A percentile compares a stretch with the other conserved stretches of the same genome.
Evolutionary conservation across 2,113 vertebrate genomes (phyloP).

Genomic region (Pyxicephalus adspersus): DNA sequence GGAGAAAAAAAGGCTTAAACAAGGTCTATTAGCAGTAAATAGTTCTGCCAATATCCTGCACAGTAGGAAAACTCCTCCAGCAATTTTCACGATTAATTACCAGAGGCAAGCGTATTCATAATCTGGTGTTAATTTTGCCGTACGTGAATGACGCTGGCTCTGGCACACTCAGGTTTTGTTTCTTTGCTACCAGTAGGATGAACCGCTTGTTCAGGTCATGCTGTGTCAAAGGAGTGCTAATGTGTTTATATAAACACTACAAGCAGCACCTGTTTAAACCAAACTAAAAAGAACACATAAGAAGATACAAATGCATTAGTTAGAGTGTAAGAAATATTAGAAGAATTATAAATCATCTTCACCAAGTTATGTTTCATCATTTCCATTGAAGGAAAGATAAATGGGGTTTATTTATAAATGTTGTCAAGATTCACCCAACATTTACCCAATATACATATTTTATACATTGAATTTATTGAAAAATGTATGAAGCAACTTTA

Average conservation of each 20-base stretch:
- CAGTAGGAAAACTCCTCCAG: slow-evolving; percentile 70
- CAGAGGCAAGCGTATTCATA: slow-evolving; percentile 74
- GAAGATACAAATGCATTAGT: slow-evolving; percentile 56
- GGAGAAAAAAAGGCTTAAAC: slow-evolving; percentile 72
- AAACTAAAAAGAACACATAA: slow-evolving; percentile 48
- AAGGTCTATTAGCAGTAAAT: slow-evolving; percentile 77
- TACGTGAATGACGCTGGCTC: slow-evolving; percentile 67
- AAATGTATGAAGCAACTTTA: too few relatives aligned
- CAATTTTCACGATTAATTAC: slow-evolving; percentile 72
- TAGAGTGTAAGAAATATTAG: background rate
- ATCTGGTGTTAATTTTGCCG: slow-evolving; percentile 80
- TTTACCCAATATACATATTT: too few relatives aligned
- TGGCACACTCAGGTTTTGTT: slow-evolving; percentile 68
- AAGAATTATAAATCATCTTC: background rate
- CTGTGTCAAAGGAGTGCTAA: slow-evolving; percentile 70
- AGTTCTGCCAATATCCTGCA: slow-evolving; percentile 76
- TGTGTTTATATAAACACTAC: slow-evolving; percentile 68
- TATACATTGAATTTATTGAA: too few relatives aligned
- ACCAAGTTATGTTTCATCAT: background rate
- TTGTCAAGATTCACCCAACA: too few relatives aligned
- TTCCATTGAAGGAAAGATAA: background rate
- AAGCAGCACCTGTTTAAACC: slow-evolving; percentile 66
- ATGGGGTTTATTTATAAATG: too few relatives aligned
- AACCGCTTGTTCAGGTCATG: slow-evolving; percentile 68
- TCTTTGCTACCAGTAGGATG: slow-evolving; percentile 64